Base-by-base conservation (phyloP, 2,797 vertebrate species). In the Enteromius unitaeniatus region DNA sequence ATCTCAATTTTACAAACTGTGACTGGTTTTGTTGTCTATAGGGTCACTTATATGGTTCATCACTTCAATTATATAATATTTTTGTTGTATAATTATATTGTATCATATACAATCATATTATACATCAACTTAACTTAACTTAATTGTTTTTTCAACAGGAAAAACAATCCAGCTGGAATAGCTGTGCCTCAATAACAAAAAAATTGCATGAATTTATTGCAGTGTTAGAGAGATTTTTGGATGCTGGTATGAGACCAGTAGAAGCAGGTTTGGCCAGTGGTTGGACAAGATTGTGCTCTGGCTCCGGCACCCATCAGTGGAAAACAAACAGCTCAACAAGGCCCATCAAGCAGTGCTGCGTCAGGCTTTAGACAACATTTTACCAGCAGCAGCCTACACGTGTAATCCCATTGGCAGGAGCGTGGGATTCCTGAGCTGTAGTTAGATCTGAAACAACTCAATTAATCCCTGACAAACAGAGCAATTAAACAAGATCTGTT, bases 401-500 rank as follows among this genome's bases (percentile, higher is more conserved):
- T 64, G 31, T 82, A 69, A 73, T 55, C 73, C 40, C 79, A 31
- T 60, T 55, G 64, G 68, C 31, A 74, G 55, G 31, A 79, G n/a
- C 34, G n/a, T 79, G 55, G 77, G 37, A 49, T 90, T 90, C 89
- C 90, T 91, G 86, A 86, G 91, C 89, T 92, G 88, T 87, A 92
- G 67, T 91, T 91, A 90, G 89, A 90, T 88, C 81, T 84, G 90
- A 85, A 78, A 76, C 85, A 85, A 85, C 62, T 88, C 89, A 91
- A 92, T 93, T 86, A 92, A 93, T 90, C 88, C 86, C 42, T 88
- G 85, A 83, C 89, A 90, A 89, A 92, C 85, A 86, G 88, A 92
- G 90, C 89, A 86, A 90, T 93, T 89, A 88, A 76, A 67, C 69
- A 1, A 31, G 51, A 82, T 80, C 47, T 79, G 68, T 21, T 74